Base-by-base conservation (phyloP, 1,140 invertebrate genomes). In the Dinoponera quadriceps region DNA sequence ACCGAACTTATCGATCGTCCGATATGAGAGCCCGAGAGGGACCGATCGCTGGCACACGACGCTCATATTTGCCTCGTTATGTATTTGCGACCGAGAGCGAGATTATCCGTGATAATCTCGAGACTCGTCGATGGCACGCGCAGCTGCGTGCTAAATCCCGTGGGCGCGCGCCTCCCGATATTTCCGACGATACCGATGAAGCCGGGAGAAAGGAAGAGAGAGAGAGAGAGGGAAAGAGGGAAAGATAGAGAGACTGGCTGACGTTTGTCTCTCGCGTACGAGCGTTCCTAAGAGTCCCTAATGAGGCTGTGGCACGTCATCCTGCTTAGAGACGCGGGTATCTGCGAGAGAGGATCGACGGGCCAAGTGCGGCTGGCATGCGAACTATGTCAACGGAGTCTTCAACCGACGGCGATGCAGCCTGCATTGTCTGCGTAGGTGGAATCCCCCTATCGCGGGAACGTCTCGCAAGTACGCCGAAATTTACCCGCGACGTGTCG, bases 241-340 rank as follows among this genome's bases (percentile, higher is more conserved):
- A 33, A 1, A 16, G 69, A 68, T 2, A 33, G 33, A 63, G 44
- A 49, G 51, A 59, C 74, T 22, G 59, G 44, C 65, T 68, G 68
- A 65, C 74, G 49, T 68, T 73, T 81, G 69, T 86, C 78, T 85
- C 77, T 75, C 54, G 71, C 48, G 60, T n/a, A n/a, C 38, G 18
- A 48, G 54, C 86, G 82, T 88, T 87, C 82, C 82, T 60, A 82
- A 81, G 82, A 75, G 49, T 77, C 71, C 71, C 75, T 88, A 88
- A 88, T 88, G 86, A 88, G 85, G 71, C 75, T 72, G 71, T 62
- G 85, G 85, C 85, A 75, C 75, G 85, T 87, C 69, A 75, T 44
- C 63, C 60, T 60, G 86, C 66, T 74, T 77, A 60, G 75, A 72
- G 86, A 72, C 82, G 78, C 74, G 51, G 85, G 82, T 88, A 87